Evolutionary conservation across 1,140 invertebrate genomes (phyloP).

Genomic region (Whitmania pigra): DNA sequence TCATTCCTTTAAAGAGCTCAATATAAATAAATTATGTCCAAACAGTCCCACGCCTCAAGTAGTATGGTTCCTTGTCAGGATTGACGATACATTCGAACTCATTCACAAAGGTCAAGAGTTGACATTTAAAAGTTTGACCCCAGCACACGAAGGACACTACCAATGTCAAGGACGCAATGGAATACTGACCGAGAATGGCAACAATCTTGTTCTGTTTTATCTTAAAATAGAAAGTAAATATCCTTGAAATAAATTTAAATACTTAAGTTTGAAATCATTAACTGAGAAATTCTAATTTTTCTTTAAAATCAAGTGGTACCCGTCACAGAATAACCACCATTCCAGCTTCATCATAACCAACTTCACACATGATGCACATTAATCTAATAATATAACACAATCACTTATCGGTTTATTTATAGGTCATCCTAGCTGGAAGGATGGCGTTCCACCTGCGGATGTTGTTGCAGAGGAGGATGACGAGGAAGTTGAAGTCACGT

Average conservation of each 20-base stretch:
- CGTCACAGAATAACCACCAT: too few relatives aligned
- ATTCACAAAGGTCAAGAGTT: neutral
- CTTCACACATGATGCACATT: too few relatives aligned
- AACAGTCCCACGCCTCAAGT: neutral
- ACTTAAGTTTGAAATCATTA: too few relatives aligned
- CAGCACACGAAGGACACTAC: neutral
- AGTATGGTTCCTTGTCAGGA: neutral
- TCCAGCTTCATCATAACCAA: too few relatives aligned
- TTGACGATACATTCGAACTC: neutral
- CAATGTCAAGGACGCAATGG: conserved; percentile 9
- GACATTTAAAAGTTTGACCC: neutral
- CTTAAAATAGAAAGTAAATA: neutral
- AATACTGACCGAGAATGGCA: neutral
- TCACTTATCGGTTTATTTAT: neutral
- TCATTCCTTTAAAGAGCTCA: too few relatives aligned
- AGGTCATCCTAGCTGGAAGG: neutral
- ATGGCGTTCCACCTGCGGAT: neutral
- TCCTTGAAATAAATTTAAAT: too few relatives aligned
- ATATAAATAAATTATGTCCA: too few relatives aligned
- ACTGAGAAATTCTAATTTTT: too few relatives aligned
- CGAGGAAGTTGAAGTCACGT: conserved; percentile 1
- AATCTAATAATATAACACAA: neutral
- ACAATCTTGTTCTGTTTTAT: neutral
- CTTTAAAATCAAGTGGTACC: too few relatives aligned
- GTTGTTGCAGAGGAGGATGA: neutral